Percentiles rank a stretch among this genome's conserved stretches.
Conservation (phyloP, 2,888 invertebrate species). For the Ditylenchus weischeri region DNA sequence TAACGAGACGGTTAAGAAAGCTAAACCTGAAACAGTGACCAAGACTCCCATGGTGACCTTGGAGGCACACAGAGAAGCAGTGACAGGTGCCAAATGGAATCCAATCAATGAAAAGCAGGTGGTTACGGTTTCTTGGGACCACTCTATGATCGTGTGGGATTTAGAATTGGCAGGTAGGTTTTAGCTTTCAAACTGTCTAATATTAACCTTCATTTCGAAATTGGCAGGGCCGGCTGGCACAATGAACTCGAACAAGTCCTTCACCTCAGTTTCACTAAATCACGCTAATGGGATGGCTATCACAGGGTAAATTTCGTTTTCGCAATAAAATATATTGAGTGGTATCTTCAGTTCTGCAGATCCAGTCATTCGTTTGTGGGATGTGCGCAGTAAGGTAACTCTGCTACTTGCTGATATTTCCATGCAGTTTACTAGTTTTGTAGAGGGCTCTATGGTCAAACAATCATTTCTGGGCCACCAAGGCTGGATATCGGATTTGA, state of each 20-base stretch:
- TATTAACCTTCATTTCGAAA: background rate
- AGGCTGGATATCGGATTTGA: slow-evolving; percentile 85
- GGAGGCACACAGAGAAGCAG: slow-evolving; percentile 85
- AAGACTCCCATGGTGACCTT: slow-evolving; percentile 74
- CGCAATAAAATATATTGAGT: too few relatives aligned
- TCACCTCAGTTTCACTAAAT: slow-evolving; percentile 81
- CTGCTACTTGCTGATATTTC: background rate
- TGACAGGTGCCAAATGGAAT: slow-evolving; percentile 77
- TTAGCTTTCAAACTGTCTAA: background rate
- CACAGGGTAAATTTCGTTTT: slow-evolving; percentile 65
- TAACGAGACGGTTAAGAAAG: slow-evolving; percentile 31
- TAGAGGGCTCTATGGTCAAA: slow-evolving; percentile 73
- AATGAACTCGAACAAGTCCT: slow-evolving; percentile 78
- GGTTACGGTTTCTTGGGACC: slow-evolving; percentile 88
- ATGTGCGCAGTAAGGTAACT: slow-evolving; percentile 73
- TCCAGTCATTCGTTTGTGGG: slow-evolving; percentile 82
- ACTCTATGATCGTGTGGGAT: slow-evolving; percentile 90
- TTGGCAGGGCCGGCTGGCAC: slow-evolving; percentile 36
- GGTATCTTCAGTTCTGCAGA: slow-evolving; percentile 71
- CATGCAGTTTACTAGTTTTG: slow-evolving; percentile 10
- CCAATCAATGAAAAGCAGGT: slow-evolving; percentile 69
- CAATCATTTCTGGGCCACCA: slow-evolving; percentile 73
- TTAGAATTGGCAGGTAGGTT: slow-evolving; percentile 60
- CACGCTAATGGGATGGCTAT: slow-evolving; percentile 71
- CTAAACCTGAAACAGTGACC: slow-evolving; percentile 29